Evolutionary conservation across 1,140 invertebrate genomes (phyloP).

Genomic region (Achatina immaculata): DNA sequence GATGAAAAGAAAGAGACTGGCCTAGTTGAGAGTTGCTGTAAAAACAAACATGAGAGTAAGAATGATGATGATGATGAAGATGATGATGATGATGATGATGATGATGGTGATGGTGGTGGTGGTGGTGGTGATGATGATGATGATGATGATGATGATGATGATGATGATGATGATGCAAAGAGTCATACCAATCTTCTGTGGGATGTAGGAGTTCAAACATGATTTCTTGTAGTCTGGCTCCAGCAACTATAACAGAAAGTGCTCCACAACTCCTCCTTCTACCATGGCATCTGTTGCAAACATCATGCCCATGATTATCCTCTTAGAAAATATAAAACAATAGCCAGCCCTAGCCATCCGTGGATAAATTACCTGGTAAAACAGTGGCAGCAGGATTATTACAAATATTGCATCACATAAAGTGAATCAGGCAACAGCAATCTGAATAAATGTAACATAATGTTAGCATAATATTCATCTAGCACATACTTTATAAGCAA

Average conservation of each 20-base stretch:
- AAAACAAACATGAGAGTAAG: too few species aligned
- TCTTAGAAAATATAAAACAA: constrained; percentile 52
- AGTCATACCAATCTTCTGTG: constrained; percentile 56
- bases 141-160: too few species aligned
- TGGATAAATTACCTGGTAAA: constrained; percentile 72
- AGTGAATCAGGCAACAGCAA: constrained; percentile 72
- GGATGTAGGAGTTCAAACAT: constrained; percentile 43
- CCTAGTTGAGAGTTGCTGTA: too few species aligned
- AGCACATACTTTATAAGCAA: too few species aligned
- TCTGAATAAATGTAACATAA: too few species aligned
- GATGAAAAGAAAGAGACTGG: too few species aligned
- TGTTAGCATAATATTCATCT: too few species aligned
- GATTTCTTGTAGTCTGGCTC: constrained; percentile 42
- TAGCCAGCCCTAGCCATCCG: constrained; percentile 47
- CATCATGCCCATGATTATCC: constrained; percentile 72
- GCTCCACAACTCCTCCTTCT: constrained; percentile 69
- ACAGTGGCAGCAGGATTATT: constrained; percentile 71
- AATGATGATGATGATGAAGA: too few species aligned
- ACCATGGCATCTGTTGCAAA: constrained; percentile 71
- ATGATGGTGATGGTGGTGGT: too few species aligned
- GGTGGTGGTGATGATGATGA: too few species aligned
- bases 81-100: too few species aligned
- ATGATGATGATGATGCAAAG: too few species aligned
- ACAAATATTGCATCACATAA: constrained; percentile 71
- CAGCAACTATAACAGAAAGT: constrained; percentile 50